Evolutionary conservation across 2,888 invertebrate species (phyloP).

Genomic region (Eustalomyia histrio): DNA sequence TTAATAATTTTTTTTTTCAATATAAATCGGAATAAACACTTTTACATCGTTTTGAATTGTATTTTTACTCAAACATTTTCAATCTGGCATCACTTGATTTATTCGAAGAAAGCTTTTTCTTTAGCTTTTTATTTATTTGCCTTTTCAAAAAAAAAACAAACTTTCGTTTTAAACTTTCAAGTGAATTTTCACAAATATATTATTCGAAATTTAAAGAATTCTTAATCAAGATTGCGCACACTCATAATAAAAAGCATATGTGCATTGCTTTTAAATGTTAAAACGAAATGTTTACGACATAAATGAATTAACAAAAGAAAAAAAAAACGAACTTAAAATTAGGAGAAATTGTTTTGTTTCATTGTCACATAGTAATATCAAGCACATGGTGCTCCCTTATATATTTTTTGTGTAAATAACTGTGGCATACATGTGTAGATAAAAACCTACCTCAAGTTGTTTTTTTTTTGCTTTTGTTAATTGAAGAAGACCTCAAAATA

Average conservation of each 20-base stretch:
- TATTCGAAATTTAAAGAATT: slow-evolving; percentile 1
- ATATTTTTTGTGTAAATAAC: background rate
- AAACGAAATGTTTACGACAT: background rate
- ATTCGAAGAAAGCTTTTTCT: background rate
- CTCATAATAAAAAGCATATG: background rate
- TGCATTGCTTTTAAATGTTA: background rate
- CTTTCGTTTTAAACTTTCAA: background rate
- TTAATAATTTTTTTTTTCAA: too few species aligned
- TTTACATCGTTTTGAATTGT: too few species aligned
- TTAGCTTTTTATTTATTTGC: background rate
- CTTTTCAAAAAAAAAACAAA: background rate
- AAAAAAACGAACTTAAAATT: background rate
- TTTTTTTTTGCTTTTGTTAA: background rate
- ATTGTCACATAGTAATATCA: background rate
- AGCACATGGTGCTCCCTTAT: background rate
- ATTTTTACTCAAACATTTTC: background rate
- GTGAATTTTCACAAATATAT: background rate
- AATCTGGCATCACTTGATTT: slow-evolving; percentile 10
- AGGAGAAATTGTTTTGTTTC: slow-evolving; percentile 39
- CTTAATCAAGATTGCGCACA: slow-evolving; percentile 20
- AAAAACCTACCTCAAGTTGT: slow-evolving; percentile 35
- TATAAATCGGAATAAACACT: too few species aligned
- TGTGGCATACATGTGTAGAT: background rate
- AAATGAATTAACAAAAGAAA: background rate
- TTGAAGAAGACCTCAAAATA: background rate